Base-by-base conservation (phyloP, 1,140 invertebrate species). In the Drosophila watanabei region DNA sequence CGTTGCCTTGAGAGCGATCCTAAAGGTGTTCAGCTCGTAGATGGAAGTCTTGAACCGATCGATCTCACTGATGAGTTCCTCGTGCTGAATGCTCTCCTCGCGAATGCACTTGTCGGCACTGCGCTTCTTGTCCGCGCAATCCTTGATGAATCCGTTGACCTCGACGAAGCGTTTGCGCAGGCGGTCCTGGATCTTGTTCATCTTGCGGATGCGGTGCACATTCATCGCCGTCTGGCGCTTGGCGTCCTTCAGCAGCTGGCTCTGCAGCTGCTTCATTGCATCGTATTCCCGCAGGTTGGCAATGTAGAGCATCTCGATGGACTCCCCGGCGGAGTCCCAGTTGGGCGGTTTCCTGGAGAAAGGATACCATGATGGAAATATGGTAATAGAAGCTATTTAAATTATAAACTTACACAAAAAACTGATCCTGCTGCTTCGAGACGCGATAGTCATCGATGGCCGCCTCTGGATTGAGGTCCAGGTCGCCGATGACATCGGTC, bases 141-240 rank as follows among this genome's bases (percentile, higher is more conserved):
- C 91, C 61, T 89, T 88, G 5, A 92, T 80, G 41, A 92, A 92
- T 1, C 80, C 60, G 30, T 92, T 92, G 6, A 90, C 82, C 49
- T 83, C 73, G 14, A 92, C 85, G 49, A 92, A 92, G 10, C 82
- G 77, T 41, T 87, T 77, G 1, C 91, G 75, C 35, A 92, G 35
- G 9, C 83, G 64, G 16, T 81, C 76, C 59, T 92, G 91, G 13
- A 87, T 82, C 39, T 73, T 68, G 35, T 82, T 87, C 82, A 92
- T 89, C 54, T 84, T 78, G 0, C 73, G 75, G 5, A 79, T 91
- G 33, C 91, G 79, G 45, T 80, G 76, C n/a, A 75, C 51, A 64
- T 92, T 92, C 8, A 84, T 20, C 32, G 64, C 72, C 0, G 46
- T 28, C 63, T 87, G 75, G 0, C 48, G 82, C 33, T 81, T 66